Percentiles rank a stretch among this genome's conserved stretches.
Conservation (phyloP, 2,888 invertebrate species). For the Alloplasta piceator region DNA sequence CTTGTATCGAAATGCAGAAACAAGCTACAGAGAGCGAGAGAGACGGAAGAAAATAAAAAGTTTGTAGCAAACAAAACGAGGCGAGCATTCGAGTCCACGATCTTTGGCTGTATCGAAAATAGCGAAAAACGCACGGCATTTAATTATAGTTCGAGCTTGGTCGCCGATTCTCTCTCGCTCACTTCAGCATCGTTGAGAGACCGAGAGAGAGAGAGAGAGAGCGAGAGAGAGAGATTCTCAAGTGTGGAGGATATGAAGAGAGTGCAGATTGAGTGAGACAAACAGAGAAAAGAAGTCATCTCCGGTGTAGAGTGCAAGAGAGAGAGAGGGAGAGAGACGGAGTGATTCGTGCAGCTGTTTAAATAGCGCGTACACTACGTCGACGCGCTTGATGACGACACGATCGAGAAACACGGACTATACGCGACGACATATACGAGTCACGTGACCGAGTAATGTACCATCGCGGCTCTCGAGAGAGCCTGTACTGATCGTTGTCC, state of each 20-base stretch:
- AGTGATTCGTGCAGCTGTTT: conserved; percentile 60
- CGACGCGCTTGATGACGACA: conserved; percentile 46
- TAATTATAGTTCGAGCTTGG: conserved; percentile 59
- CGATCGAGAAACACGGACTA: conserved; percentile 32
- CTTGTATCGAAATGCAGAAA: background rate
- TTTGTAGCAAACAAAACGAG: background rate
- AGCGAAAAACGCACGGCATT: conserved; percentile 61
- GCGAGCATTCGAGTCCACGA: background rate
- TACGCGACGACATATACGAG: conserved; percentile 14
- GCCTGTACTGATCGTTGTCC: too few species aligned
- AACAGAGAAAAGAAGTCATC: conserved; percentile 38
- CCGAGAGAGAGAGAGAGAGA: conserved; percentile 14
- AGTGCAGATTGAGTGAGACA: conserved; percentile 25
- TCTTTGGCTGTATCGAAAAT: conserved; percentile 58
- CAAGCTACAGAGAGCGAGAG: background rate
- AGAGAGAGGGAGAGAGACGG: conserved; percentile 29
- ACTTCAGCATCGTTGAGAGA: background rate
- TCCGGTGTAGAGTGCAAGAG: conserved; percentile 15
- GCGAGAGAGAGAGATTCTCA: conserved; percentile 41
- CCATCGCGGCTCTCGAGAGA: background rate
- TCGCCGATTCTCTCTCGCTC: conserved; percentile 13
- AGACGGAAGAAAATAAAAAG: background rate
- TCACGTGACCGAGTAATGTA: conserved; percentile 51
- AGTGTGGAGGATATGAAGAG: conserved; percentile 40
- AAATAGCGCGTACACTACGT: conserved; percentile 60